A percentile compares a stretch with the other conserved stretches of the same genome.
These are phyloP conservation scores for Matsumyia berberina DNA, from an alignment of 2,888 invertebrate species.

Conservation along the genomic window DNA sequence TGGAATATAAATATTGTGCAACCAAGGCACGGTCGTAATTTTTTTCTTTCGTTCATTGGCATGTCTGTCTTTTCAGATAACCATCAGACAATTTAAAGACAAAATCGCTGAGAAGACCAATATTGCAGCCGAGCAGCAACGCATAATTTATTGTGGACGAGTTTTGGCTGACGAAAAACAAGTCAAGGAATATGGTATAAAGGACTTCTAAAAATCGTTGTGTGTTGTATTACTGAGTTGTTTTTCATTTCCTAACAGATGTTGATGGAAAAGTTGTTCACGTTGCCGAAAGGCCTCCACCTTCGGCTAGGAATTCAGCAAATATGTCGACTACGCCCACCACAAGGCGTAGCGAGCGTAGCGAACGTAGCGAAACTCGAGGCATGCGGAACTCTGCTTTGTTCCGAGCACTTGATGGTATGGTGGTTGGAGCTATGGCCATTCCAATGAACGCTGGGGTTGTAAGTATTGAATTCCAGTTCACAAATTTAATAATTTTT, in stretches of 20 bases:
- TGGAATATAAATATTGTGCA: too few species aligned
- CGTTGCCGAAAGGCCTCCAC: conserved; percentile 94
- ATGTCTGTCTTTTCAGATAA: conserved; percentile 86
- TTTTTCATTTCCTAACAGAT: conserved; percentile 85
- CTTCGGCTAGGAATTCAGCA: conserved; percentile 84
- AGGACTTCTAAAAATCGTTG: conserved; percentile 68
- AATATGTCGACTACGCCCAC: conserved; percentile 78
- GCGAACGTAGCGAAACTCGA: conserved; percentile 81
- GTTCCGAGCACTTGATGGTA: conserved; percentile 83
- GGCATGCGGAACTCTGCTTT: conserved; percentile 82
- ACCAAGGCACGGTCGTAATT: too few species aligned
- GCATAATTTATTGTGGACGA: conserved; percentile 97
- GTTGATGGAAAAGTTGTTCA: conserved; percentile 96
- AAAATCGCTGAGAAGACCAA: conserved; percentile 91
- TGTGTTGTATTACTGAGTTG: background rate
- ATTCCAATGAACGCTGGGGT: conserved; percentile 82
- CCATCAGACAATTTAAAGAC: conserved; percentile 92
- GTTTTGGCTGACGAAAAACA: conserved; percentile 95
- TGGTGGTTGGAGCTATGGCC: conserved; percentile 84
- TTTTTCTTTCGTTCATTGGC: too few species aligned
- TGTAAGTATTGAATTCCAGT: conserved; percentile 43
- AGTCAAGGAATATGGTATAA: conserved; percentile 93
- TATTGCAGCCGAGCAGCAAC: conserved; percentile 92
- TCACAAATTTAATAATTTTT: background rate
- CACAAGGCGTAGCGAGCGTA: conserved; percentile 81